Percentiles rank a stretch among this genome's conserved stretches.
Conservation (phyloP, 2,888 invertebrate species). For the Agapetus fuscipes region DNA sequence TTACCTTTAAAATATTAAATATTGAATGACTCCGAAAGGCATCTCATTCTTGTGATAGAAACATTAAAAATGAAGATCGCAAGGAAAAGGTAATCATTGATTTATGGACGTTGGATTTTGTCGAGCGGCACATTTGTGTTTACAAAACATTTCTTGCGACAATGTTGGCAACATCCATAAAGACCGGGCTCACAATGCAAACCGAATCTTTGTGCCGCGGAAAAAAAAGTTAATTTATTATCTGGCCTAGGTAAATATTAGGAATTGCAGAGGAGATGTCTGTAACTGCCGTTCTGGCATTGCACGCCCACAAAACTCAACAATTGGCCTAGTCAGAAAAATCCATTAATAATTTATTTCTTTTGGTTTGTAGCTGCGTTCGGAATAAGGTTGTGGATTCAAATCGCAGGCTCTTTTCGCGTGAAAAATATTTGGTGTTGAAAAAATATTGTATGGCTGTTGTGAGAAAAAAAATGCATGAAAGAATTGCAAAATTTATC, state of each 20-base stretch:
- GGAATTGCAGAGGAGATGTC: conserved; percentile 14
- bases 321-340: conserved; percentile 9
- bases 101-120: conserved; percentile 16
- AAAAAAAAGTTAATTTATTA: conserved; percentile 7
- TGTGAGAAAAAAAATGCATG: neutral
- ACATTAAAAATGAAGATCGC: no score
- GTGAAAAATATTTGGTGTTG: neutral
- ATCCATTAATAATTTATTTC: conserved; percentile 15
- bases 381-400: no score
- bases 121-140: conserved; percentile 20
- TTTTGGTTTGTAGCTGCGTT: conserved; percentile 15
- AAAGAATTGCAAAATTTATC: no score
- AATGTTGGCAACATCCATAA: conserved; percentile 19
- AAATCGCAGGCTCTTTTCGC: neutral
- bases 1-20: no score
- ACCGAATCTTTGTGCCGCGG: neutral
- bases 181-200: conserved; percentile 15
- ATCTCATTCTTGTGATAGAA: no score
- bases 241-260: conserved; percentile 17
- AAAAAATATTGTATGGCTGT: neutral
- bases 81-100: conserved; percentile 15
- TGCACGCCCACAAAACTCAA: conserved; percentile 16
- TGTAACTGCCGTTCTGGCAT: conserved; percentile 1
- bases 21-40: no score
- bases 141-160: conserved; percentile 17